Evolutionary conservation across 2,797 vertebrate species (phyloP), one percentile per base, ranked within the genome.

Genomic region (Myotis findleyi): DNA sequence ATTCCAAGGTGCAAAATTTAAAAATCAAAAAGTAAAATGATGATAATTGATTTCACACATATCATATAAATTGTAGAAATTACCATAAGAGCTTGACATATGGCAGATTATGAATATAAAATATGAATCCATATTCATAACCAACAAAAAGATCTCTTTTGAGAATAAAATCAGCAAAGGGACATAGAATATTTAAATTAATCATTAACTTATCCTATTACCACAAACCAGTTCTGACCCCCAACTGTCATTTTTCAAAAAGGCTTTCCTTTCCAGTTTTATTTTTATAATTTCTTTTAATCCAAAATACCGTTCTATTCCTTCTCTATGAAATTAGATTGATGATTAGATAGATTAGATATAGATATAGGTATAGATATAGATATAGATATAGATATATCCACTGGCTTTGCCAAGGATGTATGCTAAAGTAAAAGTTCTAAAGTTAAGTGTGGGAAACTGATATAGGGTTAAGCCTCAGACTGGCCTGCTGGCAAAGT

Each of bases 41-140:
- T 95, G 71, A 87, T 71, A 81, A 72, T 44, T 82, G 72, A 94
- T 55, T 92, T 94, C 72, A 90, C 94, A 95, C 72, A 36, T 89
- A 87, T 83, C 47, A 69, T 55, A 57, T 21, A 25, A 92, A 87
- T 72, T 76, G 4, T 30, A 84, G 71, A 96, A 84, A 95, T 94
- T 87, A 87, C 17, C 51, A 4, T 69, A 89, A 89, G 21, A 62
- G 16, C 76, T 84, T 94, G 81, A 64, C 82, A 89, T 81, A 18
- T 88, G 80, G 87, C 76, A 87, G 87, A 94, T 91, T 49, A 9
- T 71, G 87, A 33, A 87, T 76, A 80, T 10, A 84, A 89, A 96
- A 93, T 77, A 91, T 30, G 66, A 80, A 89, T 92, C 41, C 49
- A 84, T 80, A 87, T 95, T 84, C 38, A 77, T 87, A 89, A 87